Evolutionary conservation across 2,113 vertebrate genomes (phyloP).

Genomic region (mouse (Mus musculus)): DNA sequence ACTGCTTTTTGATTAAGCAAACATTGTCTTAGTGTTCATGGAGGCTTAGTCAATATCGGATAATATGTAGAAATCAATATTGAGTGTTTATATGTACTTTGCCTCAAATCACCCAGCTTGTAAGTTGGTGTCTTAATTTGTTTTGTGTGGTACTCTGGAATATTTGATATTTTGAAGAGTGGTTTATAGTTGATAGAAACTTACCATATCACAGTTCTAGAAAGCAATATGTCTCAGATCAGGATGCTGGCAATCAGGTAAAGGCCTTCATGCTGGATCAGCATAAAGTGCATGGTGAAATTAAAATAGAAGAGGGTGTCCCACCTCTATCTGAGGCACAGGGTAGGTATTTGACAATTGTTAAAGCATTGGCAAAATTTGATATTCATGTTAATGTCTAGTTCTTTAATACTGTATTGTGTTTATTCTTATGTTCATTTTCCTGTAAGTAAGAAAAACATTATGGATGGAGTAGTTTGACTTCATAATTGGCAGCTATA

Average conservation of each 20-base stretch:
- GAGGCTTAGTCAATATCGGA: neutral
- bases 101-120: neutral
- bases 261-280: neutral
- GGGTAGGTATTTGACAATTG: neutral
- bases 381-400: neutral
- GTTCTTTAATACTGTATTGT: neutral
- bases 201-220: neutral
- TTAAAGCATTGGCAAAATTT: neutral
- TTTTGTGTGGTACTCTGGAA: neutral
- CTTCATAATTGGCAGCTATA: neutral
- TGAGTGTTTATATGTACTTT: neutral
- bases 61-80: neutral
- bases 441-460: neutral
- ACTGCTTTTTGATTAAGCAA: neutral
- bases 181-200: conserved; percentile 2
- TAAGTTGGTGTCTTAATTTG: neutral
- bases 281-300: neutral
- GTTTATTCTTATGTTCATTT: neutral
- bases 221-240: neutral
- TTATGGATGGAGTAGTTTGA: neutral
- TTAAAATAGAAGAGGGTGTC: neutral
- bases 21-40: neutral
- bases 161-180: neutral
- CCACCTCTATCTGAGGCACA: neutral
- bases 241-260: neutral